phyloP scores from a whole-genome alignment of 2,888 invertebrate genomes.

The Rhodophaea formosa region DNA sequence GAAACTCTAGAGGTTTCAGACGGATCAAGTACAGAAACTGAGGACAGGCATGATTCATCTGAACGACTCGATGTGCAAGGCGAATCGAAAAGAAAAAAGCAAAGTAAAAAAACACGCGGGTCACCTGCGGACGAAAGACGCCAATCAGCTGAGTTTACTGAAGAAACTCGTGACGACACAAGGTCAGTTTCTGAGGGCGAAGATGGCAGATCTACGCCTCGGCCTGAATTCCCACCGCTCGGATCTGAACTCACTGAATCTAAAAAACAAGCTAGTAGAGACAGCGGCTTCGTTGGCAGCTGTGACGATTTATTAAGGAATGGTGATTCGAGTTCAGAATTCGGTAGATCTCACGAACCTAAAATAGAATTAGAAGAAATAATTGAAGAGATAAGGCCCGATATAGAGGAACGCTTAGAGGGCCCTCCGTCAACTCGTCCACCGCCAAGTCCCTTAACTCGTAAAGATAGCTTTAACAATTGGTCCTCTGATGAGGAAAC shows the following conservation, averaged over 20 bases:
- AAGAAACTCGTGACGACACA: conserved; percentile 81
- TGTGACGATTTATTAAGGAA: conserved; percentile 91
- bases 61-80: conserved; percentile 88
- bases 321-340: conserved; percentile 78
- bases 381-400: conserved; percentile 80
- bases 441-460: conserved; percentile 82
- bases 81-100: conserved; percentile 92
- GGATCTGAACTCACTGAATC: conserved; percentile 82
- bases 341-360: conserved; percentile 73
- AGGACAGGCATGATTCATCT: conserved; percentile 84
- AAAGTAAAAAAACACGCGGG: conserved; percentile 84
- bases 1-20: conserved; percentile 84
- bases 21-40: conserved; percentile 88
- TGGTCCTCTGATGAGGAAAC: conserved; percentile 97
- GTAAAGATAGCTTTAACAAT: conserved; percentile 95
- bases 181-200: conserved; percentile 84
- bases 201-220: conserved; percentile 85
- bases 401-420: conserved; percentile 73
- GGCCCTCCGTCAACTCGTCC: conserved; percentile 76
- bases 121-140: conserved; percentile 83
- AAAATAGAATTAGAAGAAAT: conserved; percentile 82
- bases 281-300: conserved; percentile 94
- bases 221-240: conserved; percentile 83
- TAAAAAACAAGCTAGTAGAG: conserved; percentile 90
- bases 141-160: conserved; percentile 83